phyloP scores from a whole-genome alignment of 2,888 invertebrate genomes.

The Catocala fraxini region DNA sequence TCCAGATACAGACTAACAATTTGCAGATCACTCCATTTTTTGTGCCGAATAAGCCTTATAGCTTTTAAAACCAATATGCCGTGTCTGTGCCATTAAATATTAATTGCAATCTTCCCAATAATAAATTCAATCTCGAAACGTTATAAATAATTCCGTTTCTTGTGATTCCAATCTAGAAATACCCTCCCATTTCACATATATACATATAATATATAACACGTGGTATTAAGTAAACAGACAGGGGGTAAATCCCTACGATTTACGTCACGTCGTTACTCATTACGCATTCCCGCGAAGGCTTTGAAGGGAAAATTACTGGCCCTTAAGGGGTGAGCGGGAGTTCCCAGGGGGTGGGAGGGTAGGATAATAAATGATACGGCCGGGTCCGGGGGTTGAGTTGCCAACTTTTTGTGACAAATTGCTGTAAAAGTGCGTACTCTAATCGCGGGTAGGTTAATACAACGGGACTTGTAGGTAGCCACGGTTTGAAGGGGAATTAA shows the following conservation, averaged over 20 bases:
- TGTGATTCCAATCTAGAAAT: too few relatives aligned
- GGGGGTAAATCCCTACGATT: slow-evolving; percentile 80
- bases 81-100: too few relatives aligned
- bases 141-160: too few relatives aligned
- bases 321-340: slow-evolving; percentile 69
- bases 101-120: too few relatives aligned
- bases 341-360: slow-evolving; percentile 45
- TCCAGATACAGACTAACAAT: too few relatives aligned
- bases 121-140: too few relatives aligned
- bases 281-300: slow-evolving; percentile 84
- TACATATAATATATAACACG: slow-evolving; percentile 26
- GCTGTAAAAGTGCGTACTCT: slow-evolving; percentile 79
- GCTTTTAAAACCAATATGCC: too few relatives aligned
- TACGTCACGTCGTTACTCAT: slow-evolving; percentile 82
- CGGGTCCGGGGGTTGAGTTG: slow-evolving; percentile 71
- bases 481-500: not conserved
- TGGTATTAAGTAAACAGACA: slow-evolving; percentile 56
- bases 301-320: slow-evolving; percentile 83
- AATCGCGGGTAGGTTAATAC: slow-evolving; percentile 50
- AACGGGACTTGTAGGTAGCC: slow-evolving; percentile 39
- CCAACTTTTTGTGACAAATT: slow-evolving; percentile 87
- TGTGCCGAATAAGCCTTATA: too few relatives aligned
- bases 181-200: too few relatives aligned
- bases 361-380: slow-evolving; percentile 79
- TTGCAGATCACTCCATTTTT: too few relatives aligned